Base-by-base conservation (phyloP, 1,140 invertebrate genomes). In the Stegodyphus dumicola region DNA sequence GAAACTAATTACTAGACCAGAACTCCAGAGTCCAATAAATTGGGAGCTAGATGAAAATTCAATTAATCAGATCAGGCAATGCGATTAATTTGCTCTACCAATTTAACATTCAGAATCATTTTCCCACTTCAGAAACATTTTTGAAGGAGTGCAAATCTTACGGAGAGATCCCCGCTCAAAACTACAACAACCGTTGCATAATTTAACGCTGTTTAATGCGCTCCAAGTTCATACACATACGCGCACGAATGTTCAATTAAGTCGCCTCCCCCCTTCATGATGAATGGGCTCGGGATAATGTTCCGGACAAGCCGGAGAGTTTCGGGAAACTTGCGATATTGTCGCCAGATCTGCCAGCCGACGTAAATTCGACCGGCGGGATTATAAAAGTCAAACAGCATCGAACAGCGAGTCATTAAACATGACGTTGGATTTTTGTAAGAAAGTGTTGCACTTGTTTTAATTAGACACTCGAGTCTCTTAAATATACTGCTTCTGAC, bases 321-420 rank as follows among this genome's bases (percentile, higher is more conserved):
- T 60, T 18, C 11, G n/a, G 54, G 70, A 18, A 48, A 48, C 7
- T 18, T 66, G 49, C 56, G 56, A 77, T 77, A 54, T 33, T 77
- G 53, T 77, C 54, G 75, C 54, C 75, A 77, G 75, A 77, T 78
- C 66, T 65, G 51, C 69, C 69, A 69, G 33, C 15, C 51, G 17
- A 69, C 15, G 52, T 51, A 69, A 78, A 78, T 66, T 78, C 48
- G 51, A 67, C 33, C 64, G 51, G 56, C 52, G 9, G 66, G 66
- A 78, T 73, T 73, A 80, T 80, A 80, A 80, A 80, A 80, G 67
- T 80, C 78, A 80, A 80, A 48, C 78, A 48, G 54, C 48, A 77
- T n/a, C 33, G 17, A 73, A 54, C 15, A 60, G 67, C 51, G 78
- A 9, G 53, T 64, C 67, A 73, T 80, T 80, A 80, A 80, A 71